These are phyloP conservation scores for Drosophila nasuta DNA, from an alignment of 1,140 invertebrate species.

Conservation along the genomic window DNA sequence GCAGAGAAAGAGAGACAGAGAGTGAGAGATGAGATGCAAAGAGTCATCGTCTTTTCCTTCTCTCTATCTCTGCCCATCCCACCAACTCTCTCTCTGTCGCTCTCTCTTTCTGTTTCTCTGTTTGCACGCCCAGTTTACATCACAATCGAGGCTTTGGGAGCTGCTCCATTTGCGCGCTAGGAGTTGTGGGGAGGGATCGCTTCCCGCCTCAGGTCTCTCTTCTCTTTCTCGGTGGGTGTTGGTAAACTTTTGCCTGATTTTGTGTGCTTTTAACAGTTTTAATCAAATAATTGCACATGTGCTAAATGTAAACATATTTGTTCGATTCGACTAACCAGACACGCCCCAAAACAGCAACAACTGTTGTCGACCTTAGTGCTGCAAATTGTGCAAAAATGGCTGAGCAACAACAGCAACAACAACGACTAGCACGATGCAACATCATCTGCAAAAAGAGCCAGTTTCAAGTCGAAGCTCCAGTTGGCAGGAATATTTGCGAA, in stretches of 20 bases:
- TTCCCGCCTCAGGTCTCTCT: background rate
- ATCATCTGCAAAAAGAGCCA: slow-evolving; percentile 9
- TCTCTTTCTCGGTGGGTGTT: slow-evolving; percentile 54
- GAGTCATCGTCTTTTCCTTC: slow-evolving; percentile 16
- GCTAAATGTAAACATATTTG: slow-evolving; percentile 85
- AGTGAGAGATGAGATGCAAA: background rate
- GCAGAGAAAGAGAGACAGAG: too few species aligned
- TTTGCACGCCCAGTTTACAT: slow-evolving; percentile 81
- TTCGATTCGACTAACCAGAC: slow-evolving; percentile 84
- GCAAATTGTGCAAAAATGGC: slow-evolving; percentile 78
- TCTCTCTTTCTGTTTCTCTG: slow-evolving; percentile 48
- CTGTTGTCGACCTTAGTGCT: slow-evolving; percentile 33
- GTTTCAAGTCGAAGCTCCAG: slow-evolving; percentile 64
- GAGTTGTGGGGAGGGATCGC: slow-evolving; percentile 13
- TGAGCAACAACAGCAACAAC: slow-evolving; percentile 48
- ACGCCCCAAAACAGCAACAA: slow-evolving; percentile 62
- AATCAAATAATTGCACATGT: slow-evolving; percentile 85
- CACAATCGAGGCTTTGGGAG: slow-evolving; percentile 53
- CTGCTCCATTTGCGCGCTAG: slow-evolving; percentile 74
- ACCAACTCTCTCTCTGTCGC: background rate
- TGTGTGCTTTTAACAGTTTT: slow-evolving; percentile 85
- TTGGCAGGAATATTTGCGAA: slow-evolving; percentile 82
- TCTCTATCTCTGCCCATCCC: slow-evolving; percentile 9
- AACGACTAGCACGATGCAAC: background rate
- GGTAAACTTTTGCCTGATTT: slow-evolving; percentile 84